Conservation (phyloP, 2,113 vertebrate genomes). For the Nibea albiflora region DNA sequence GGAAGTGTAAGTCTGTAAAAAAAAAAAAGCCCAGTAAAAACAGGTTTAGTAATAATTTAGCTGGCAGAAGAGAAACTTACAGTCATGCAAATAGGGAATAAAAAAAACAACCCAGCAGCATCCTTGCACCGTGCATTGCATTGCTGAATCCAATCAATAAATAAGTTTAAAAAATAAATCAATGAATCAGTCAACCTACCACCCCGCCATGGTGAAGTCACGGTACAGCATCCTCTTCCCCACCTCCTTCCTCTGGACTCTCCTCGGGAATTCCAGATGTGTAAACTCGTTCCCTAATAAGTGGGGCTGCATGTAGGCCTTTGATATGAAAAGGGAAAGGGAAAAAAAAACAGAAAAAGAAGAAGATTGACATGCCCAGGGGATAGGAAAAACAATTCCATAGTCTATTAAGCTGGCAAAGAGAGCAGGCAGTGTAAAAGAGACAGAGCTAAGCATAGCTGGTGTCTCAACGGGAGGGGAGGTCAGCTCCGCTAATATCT, state of each 20-base stretch:
- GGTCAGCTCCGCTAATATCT: conserved; percentile 57
- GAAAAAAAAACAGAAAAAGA: conserved; percentile 11
- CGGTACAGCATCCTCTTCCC: conserved; percentile 98
- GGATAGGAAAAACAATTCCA: conserved; percentile 70
- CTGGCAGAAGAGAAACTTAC: neutral
- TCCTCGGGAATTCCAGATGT: conserved; percentile 97
- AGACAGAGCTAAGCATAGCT: conserved; percentile 48
- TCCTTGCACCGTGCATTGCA: neutral
- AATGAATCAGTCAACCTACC: conserved; percentile 84
- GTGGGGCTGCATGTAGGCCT: conserved; percentile 98
- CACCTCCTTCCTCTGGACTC: conserved; percentile 95
- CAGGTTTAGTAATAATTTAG: conserved; percentile 14
- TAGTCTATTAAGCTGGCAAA: conserved; percentile 54
- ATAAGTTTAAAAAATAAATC: neutral
- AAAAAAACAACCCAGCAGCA: neutral
- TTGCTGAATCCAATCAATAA: conserved; percentile 5
- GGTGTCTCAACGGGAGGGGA: conserved; percentile 55
- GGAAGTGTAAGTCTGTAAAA: conserved; percentile 7
- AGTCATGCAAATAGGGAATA: neutral
- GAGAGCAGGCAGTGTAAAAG: conserved; percentile 42
- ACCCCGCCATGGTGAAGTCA: conserved; percentile 98
- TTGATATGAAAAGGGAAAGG: conserved; percentile 19
- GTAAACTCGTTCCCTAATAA: conserved; percentile 98
- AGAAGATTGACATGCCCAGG: conserved; percentile 45
- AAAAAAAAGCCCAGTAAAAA: neutral